phyloP scores from a whole-genome alignment of 2,113 vertebrate species.

The Potamarius usumacintae region DNA sequence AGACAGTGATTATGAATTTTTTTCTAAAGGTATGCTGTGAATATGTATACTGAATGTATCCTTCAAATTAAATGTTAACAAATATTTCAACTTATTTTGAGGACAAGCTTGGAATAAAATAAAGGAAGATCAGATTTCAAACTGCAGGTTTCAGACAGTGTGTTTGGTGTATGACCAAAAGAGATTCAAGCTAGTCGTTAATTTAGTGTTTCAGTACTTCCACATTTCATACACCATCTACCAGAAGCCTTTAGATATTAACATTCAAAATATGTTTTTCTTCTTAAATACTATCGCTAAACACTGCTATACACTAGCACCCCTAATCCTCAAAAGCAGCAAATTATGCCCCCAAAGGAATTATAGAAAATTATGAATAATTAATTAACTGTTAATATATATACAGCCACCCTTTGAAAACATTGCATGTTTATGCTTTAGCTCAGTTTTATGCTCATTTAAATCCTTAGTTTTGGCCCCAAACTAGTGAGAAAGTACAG shows the following conservation, averaged over 20 bases:
- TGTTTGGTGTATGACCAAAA: background rate
- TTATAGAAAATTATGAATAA: background rate
- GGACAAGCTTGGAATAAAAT: background rate
- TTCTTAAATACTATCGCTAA: background rate
- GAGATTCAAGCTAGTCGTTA: background rate
- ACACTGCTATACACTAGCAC: background rate
- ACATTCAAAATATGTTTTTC: background rate
- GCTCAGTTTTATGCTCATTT: background rate
- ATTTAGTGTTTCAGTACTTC: background rate
- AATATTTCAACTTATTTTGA: background rate
- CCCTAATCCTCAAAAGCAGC: background rate
- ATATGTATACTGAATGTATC: background rate
- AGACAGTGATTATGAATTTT: background rate
- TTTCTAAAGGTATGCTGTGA: background rate
- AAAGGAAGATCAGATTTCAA: background rate
- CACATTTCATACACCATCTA: background rate
- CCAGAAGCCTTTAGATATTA: background rate
- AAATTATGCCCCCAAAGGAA: background rate
- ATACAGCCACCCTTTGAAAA: background rate
- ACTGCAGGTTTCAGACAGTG: background rate
- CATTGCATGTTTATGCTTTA: background rate
- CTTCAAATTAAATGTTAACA: background rate
- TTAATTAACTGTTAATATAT: background rate
- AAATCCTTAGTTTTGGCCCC: background rate
- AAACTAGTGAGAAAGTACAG: background rate